Base-by-base conservation (phyloP, 2,797 vertebrate species). In the Malurus leucopterus region DNA sequence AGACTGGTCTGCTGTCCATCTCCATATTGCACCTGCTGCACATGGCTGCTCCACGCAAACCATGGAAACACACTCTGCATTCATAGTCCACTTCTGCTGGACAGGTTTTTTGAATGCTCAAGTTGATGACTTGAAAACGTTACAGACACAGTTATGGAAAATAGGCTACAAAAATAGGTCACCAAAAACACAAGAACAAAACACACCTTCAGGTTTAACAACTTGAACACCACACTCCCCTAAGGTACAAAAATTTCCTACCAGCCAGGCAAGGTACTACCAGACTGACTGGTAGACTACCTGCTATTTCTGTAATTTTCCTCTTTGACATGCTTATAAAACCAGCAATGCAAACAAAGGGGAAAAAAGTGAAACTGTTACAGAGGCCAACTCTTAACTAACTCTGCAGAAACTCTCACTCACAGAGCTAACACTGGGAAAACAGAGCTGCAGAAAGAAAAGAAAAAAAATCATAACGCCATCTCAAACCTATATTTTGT, bases 21-120 rank as follows among this genome's bases (percentile, higher is more conserved):
- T 15, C 6, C 1, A 19, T 5, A 19, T 0, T 6, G 54, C 40
- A 13, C 30, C 50, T 24, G 26, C 19, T 40, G 44, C 46, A 20
- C 43, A 1, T 15, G 38, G n/a, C 53, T 59, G 6, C 41, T 38
- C 62, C 53, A 22, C 2, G n/a, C 53, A 12, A 16, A 29, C 5
- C 15, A 13, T 0, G 6, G 18, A 64, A 51, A 67, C 23, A 67
- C 2, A 5, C 27, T 6, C 21, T 40, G 51, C 15, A 8, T 6
- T 15, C 70, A 34, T 19, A 22, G 34, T 1, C 38, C 46, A 9
- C 72, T 34, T 14, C 26, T 0, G 7, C 10, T 34, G 11, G 5
- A 54, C 43, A 11, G 4, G 5, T 8, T 50, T 50, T 50, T 7
- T 13, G 11, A 70, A 76, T n/a, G 43, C 15, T 74, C 69, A 18